phyloP scores from a whole-genome alignment of 2,113 vertebrate genomes.

The Scortum barcoo region DNA sequence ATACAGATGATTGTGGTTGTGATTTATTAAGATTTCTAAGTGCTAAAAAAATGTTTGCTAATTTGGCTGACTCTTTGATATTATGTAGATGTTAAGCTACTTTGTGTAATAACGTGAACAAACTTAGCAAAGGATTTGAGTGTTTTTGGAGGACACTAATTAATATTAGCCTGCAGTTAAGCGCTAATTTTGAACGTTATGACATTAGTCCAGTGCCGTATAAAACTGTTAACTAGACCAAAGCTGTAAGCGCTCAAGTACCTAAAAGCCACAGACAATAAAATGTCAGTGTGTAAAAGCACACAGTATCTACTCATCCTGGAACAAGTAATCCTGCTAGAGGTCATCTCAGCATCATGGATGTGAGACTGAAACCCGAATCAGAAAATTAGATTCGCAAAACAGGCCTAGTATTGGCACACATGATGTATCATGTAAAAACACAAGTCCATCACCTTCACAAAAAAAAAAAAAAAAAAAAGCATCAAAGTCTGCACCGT shows the following conservation, averaged over 20 bases:
- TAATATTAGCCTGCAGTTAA: not conserved
- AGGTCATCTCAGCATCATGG: not conserved
- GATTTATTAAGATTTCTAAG: conserved; percentile 39
- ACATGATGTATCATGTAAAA: not conserved
- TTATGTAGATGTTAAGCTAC: not conserved
- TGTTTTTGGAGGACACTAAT: not conserved
- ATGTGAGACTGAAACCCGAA: not conserved
- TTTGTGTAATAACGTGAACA: not conserved
- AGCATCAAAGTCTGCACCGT: not conserved
- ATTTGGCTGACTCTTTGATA: not conserved
- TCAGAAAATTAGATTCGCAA: not conserved
- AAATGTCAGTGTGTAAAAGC: not conserved
- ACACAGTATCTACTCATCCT: not conserved
- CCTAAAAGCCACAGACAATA: not conserved
- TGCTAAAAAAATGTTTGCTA: not conserved
- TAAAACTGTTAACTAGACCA: not conserved
- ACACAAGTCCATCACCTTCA: not conserved
- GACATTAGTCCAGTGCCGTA: not conserved
- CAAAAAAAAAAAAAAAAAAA: not conserved
- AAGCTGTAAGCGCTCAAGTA: not conserved
- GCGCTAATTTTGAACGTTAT: not conserved
- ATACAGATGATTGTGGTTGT: conserved; percentile 69
- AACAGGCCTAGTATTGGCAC: not conserved
- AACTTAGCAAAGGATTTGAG: not conserved
- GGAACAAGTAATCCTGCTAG: not conserved